Base-by-base conservation (phyloP, 2,797 vertebrate species). In the Squalus acanthias region DNA sequence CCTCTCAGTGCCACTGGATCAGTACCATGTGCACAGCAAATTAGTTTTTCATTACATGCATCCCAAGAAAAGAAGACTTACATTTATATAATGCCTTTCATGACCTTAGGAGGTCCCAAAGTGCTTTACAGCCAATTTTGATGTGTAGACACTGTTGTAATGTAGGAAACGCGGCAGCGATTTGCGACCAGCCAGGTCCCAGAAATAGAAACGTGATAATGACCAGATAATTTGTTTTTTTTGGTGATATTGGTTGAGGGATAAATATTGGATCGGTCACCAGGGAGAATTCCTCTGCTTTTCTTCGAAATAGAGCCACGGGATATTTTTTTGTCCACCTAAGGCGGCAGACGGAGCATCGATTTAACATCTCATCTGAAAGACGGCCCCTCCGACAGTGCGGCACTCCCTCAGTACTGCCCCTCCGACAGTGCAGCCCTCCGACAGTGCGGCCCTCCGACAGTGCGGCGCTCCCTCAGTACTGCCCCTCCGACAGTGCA, bases 41-140 rank as follows among this genome's bases (percentile, higher is more conserved):
- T 24, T 93, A 22, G 65, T 46, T 65, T 93, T 69, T n/a, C 91
- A 93, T 93, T 69, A 93, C n/a, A n/a, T 46, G 63, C 63, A 93
- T 67, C 63, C 33, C 20, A 12, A 39, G 91, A 46, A 46, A 69
- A 17, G 3, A 69, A 69, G 65, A 26, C 17, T 69, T 93, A 39
- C 91, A 67, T 46, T 69, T 22, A 46, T 69, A 93, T 69, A 67
- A 6, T n/a, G 24, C 33, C 63, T 39, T 67, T 93, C 33, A 93
- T 4, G 20, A 63, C 7, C 0, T 22, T 33, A 93, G 33, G 63
- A 93, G 0, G 20, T n/a, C 20, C 15, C 33, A 93, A 67, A 8
- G 17, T 24, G 63, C 7, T 53, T 46, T 10, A 67, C 6, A 65
- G 15, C 7, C 63, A 65, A 39, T 92, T 67, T 6, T 85, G 82